Evolutionary conservation across 2,113 vertebrate genomes (phyloP).

Genomic region (Cichladusa arquata): DNA sequence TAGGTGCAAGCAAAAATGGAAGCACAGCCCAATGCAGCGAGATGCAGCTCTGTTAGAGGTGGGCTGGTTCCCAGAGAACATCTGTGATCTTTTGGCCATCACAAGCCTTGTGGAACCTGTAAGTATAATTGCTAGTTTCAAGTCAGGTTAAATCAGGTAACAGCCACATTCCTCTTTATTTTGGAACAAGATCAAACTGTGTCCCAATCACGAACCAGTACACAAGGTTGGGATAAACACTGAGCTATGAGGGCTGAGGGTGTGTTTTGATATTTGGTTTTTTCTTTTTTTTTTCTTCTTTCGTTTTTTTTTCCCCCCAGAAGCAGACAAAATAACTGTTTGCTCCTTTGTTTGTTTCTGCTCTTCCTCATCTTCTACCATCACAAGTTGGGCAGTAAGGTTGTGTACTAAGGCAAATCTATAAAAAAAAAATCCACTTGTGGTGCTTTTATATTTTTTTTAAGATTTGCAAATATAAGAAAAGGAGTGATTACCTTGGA

Average conservation of each 20-base stretch:
- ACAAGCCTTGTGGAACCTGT: not conserved
- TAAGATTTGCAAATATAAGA: not conserved
- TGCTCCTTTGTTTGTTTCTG: not conserved
- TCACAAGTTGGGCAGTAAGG: not conserved
- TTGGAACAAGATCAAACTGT: not conserved
- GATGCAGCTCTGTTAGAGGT: not conserved
- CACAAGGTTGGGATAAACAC: not conserved
- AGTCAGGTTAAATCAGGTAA: not conserved
- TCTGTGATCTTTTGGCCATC: not conserved
- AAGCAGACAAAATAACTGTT: not conserved
- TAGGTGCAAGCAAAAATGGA: not conserved
- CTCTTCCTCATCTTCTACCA: not conserved
- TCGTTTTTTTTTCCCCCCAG: not conserved
- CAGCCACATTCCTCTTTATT: not conserved
- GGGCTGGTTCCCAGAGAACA: not conserved
- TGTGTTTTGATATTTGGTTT: not conserved
- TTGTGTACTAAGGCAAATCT: not conserved
- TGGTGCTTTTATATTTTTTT: not conserved
- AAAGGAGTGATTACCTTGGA: accelerated
- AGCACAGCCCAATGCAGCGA: not conserved
- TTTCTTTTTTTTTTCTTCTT: no score
- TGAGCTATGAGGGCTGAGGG: not conserved
- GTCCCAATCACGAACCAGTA: not conserved
- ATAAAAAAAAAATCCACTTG: not conserved
- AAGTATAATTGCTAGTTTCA: not conserved